Percentiles rank a stretch among this genome's conserved stretches.
These are phyloP conservation scores for Phania funesta DNA, from an alignment of 2,888 invertebrate genomes.

Conservation along the genomic window DNA sequence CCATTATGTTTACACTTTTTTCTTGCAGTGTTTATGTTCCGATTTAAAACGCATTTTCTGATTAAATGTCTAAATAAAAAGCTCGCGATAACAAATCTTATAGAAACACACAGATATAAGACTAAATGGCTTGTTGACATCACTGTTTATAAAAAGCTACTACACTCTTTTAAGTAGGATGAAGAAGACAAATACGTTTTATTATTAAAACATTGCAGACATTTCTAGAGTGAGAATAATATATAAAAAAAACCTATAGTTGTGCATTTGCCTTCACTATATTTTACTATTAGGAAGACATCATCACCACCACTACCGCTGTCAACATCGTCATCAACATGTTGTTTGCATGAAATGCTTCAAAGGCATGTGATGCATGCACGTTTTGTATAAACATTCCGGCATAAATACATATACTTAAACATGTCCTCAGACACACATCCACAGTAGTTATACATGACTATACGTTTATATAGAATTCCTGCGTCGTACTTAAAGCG, in stretches of 20 bases:
- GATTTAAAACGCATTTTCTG: too few species aligned
- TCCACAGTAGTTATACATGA: not conserved
- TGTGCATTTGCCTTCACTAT: not conserved
- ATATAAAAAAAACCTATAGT: not conserved
- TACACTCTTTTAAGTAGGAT: not conserved
- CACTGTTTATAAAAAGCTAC: not conserved
- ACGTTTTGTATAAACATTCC: slow-evolving; percentile 68
- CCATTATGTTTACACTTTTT: too few species aligned
- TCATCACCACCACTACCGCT: slow-evolving; percentile 23
- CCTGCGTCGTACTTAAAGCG: slow-evolving; percentile 26
- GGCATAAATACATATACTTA: not conserved
- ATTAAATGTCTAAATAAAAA: too few species aligned
- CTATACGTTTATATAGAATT: not conserved
- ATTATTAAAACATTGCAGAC: slow-evolving; percentile 46
- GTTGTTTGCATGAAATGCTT: slow-evolving; percentile 67
- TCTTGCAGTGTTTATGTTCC: too few species aligned
- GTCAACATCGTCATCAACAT: slow-evolving; percentile 38
- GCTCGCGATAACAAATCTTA: too few species aligned
- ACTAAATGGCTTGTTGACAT: too few species aligned
- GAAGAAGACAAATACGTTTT: slow-evolving; percentile 10
- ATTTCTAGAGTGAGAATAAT: not conserved
- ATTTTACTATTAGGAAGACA: slow-evolving; percentile 18
- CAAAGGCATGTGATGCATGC: slow-evolving; percentile 73
- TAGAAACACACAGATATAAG: too few species aligned
- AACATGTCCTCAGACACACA: slow-evolving; percentile 5